Evolutionary conservation across 1,140 invertebrate species (phyloP), one percentile per base, ranked within the genome.

Genomic region (Alviniconcha marisindica): DNA sequence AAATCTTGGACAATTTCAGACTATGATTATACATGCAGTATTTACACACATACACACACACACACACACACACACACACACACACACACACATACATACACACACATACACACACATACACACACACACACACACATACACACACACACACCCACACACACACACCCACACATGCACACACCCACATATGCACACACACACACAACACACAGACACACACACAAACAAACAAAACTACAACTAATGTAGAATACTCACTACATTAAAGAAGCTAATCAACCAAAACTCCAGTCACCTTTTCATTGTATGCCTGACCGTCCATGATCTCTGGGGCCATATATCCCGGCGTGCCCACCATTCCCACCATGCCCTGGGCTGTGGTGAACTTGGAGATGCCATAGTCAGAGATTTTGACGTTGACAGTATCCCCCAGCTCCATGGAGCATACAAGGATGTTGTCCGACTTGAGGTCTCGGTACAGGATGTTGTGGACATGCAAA

Each of bases 341-440:
- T 15, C 89, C 91, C 18, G 87, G 86, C 24, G 92, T 92, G 15
- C 92, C 92, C 78, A 90, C 89, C 79, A 90, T 87, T 24, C 88
- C 87, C 44, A 71, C 85, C n/a, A 91, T 79, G 7, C 91, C 91
- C 73, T 91, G 88, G 2, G 87, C 77, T 21, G 90, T 88, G 10
- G 89, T 83, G 74, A 92, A 89, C 69, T 90, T 86, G 5, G 92
- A 88, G 56, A 92, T 92, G 4, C 92, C 92, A 84, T 92, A 92
- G 77, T 92, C 92, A 5, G 92, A 90, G 24, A 92, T 87, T 83
- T 92, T 92, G 42, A 89, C 89, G 87, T 92, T 92, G 24, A 91
- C 82, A 14, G 44, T 44, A 36, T 81, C 71, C 18, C 14, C 15
- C 12, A 69, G 42, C 48, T 77, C 79, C 40, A 89, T 82, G 74